These are phyloP conservation scores for Theocolax elegans DNA, from an alignment of 1,140 invertebrate species.

Conservation along the genomic window DNA sequence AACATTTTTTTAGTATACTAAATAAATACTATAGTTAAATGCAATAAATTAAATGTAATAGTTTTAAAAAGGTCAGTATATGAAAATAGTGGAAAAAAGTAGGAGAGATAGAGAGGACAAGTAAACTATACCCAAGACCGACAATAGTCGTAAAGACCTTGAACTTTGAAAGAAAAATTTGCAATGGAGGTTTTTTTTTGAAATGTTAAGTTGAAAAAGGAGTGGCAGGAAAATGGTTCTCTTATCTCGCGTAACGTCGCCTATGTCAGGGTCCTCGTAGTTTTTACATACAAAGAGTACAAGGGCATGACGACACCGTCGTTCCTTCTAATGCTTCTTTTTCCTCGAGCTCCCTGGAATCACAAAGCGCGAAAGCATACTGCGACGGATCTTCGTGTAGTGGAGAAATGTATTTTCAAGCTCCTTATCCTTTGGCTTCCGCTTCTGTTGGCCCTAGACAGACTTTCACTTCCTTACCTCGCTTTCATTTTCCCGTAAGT, in stretches of 20 bases:
- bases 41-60: no score
- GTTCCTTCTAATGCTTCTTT: not conserved
- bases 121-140: no score
- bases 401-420: slow-evolving; percentile 22
- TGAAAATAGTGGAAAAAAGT: not conserved
- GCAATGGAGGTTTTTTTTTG: not conserved
- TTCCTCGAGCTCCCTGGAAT: not conserved
- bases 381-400: not conserved
- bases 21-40: no score
- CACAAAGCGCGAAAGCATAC: not conserved
- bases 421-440: slow-evolving; percentile 20
- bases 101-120: not conserved
- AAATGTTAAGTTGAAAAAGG: not conserved
- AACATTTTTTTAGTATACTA: no score
- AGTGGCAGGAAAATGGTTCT: slow-evolving; percentile 1
- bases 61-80: no score
- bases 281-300: not conserved
- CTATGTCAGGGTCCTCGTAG: no score
- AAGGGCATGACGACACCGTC: not conserved
- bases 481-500: not conserved
- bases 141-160: no score
- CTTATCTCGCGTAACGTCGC: slow-evolving; percentile 8
- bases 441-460: not conserved
- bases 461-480: not conserved
- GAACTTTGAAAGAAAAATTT: slow-evolving; percentile 23